Evolutionary conservation across 1,140 invertebrate genomes (phyloP).

Genomic region (Drosophila santomea): DNA sequence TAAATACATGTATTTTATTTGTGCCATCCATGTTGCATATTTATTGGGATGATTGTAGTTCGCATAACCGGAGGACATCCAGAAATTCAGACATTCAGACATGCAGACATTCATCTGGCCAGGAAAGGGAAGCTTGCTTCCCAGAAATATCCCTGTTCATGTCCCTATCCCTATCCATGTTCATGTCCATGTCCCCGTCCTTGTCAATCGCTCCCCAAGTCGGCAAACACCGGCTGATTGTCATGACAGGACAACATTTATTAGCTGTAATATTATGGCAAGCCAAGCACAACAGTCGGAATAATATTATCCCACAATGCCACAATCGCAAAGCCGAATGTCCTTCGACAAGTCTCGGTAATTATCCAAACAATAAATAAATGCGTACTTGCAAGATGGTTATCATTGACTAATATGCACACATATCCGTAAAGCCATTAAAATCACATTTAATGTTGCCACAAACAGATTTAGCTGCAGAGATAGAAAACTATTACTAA

Average conservation of each 20-base stretch:
- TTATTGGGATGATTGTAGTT: constrained; percentile 61
- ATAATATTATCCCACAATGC: constrained; percentile 16
- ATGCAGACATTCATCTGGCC: constrained; percentile 20
- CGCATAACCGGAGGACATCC: constrained; percentile 44
- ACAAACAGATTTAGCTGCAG: neutral
- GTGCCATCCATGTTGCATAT: constrained; percentile 63
- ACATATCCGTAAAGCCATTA: constrained; percentile 58
- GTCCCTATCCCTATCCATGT: neutral
- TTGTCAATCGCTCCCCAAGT: neutral
- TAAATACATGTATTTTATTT: constrained; percentile 41
- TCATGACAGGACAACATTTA: constrained; percentile 31
- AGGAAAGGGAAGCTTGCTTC: constrained; percentile 1
- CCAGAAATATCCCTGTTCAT: neutral
- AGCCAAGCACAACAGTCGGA: constrained; percentile 23
- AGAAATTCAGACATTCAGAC: too few relatives aligned
- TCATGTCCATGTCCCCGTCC: neutral
- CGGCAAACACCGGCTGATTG: constrained; percentile 49
- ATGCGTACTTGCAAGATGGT: constrained; percentile 7
- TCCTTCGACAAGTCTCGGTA: constrained; percentile 8
- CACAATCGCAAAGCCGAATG: neutral
- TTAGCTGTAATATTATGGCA: constrained; percentile 35
- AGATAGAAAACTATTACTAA: neutral
- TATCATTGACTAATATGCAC: constrained; percentile 26
- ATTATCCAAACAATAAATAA: constrained; percentile 42
- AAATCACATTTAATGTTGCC: constrained; percentile 69